A percentile compares a stretch with the other conserved stretches of the same genome.
Evolutionary conservation across 2,113 vertebrate genomes (phyloP).

Genomic region (Oryzias melastigma): DNA sequence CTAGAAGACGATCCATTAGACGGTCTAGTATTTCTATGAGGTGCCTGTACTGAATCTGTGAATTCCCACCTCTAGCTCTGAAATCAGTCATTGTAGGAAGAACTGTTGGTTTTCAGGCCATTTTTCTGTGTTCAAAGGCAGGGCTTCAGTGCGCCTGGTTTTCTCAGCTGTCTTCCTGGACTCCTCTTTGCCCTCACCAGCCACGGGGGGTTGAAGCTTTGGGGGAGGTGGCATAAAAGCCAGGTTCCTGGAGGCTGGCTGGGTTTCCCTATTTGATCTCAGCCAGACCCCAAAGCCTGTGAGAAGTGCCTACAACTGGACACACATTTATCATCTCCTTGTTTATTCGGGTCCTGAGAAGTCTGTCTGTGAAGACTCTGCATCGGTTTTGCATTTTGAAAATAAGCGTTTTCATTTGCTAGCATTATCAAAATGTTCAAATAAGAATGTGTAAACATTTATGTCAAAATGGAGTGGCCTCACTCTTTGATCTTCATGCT

Average conservation of each 20-base stretch:
- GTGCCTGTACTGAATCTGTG: not conserved
- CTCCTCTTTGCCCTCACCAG: conserved; percentile 53
- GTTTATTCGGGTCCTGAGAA: conserved; percentile 14
- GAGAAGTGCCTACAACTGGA: conserved; percentile 77
- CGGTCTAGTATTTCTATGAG: too few species aligned
- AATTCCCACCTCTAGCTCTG: conserved; percentile 31
- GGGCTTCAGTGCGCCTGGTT: conserved; percentile 61
- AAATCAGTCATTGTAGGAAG: conserved; percentile 47
- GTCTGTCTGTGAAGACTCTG: not conserved
- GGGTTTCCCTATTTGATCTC: conserved; percentile 65
- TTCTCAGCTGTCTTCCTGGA: conserved; percentile 76
- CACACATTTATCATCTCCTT: conserved; percentile 49
- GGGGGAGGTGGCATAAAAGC: conserved; percentile 29
- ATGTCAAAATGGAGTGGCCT: too few species aligned
- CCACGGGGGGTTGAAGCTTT: conserved; percentile 50
- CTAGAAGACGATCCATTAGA: conserved; percentile 25
- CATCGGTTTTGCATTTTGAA: too few species aligned
- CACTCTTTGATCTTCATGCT: conserved; percentile 47
- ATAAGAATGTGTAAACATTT: too few species aligned
- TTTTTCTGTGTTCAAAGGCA: conserved; percentile 65
- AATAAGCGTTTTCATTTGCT: too few species aligned
- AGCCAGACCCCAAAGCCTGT: conserved; percentile 64
- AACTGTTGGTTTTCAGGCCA: conserved; percentile 35
- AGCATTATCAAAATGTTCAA: too few species aligned
- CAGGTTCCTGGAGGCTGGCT: conserved; percentile 53